phyloP scores from a whole-genome alignment of 2,888 invertebrate genomes.

The Abrostola tripartita region DNA sequence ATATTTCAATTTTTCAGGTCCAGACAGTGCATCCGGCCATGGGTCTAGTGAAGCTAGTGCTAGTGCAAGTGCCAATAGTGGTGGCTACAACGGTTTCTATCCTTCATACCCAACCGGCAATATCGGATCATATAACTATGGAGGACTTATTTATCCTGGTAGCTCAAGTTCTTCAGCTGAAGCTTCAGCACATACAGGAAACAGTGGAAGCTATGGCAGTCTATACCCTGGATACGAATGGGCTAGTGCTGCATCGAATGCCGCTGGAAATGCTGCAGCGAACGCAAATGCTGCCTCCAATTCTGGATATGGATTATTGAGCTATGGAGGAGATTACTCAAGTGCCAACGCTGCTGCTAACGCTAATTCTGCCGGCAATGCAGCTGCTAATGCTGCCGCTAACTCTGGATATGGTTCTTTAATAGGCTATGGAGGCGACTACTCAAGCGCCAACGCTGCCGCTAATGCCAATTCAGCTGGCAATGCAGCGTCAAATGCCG shows the following conservation, averaged over 20 bases:
- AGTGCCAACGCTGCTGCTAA: too few species aligned
- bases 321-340: too few species aligned
- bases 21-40: slow-evolving; percentile 6
- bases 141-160: slow-evolving; percentile 14
- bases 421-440: too few species aligned
- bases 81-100: slow-evolving; percentile 10
- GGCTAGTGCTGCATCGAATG: slow-evolving; percentile 11
- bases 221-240: slow-evolving; percentile 20
- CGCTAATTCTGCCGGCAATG: too few species aligned
- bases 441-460: too few species aligned
- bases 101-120: slow-evolving; percentile 3
- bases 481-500: background rate
- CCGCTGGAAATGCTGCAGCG: too few species aligned
- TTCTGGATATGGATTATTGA: too few species aligned
- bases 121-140: slow-evolving; percentile 25
- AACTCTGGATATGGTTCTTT: too few species aligned
- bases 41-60: slow-evolving; percentile 23
- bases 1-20: too few species aligned
- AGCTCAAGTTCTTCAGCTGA: slow-evolving; percentile 41
- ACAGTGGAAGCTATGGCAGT: slow-evolving; percentile 19
- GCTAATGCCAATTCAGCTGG: background rate
- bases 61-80: slow-evolving; percentile 6
- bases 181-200: slow-evolving; percentile 20
- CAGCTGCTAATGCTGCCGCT: too few species aligned
- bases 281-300: too few species aligned